phyloP scores from a whole-genome alignment of 1,140 invertebrate genomes.

The Penaeus japonicus region DNA sequence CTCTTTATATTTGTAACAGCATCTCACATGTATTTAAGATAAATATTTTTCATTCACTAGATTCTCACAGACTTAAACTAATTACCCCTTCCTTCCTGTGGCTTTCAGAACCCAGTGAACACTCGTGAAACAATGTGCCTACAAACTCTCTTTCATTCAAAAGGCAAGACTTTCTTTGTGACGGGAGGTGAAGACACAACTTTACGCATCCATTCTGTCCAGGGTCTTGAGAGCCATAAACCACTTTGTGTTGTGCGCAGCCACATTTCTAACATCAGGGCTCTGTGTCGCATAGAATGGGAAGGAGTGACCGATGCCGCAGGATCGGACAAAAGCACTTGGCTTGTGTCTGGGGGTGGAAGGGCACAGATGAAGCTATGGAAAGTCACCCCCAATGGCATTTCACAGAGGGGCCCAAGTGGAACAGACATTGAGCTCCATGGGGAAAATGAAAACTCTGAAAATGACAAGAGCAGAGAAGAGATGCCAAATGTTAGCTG shows the following conservation, averaged over 20 bases:
- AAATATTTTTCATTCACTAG: no score
- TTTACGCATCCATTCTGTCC: conserved; percentile 30
- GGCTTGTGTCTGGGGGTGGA: background rate
- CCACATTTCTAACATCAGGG: conserved; percentile 31
- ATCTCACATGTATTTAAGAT: no score
- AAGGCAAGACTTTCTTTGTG: background rate
- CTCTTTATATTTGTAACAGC: no score
- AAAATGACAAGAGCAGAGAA: background rate
- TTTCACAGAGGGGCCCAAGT: no score
- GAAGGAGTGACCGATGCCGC: background rate
- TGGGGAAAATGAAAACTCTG: no score
- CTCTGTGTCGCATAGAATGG: conserved; percentile 23
- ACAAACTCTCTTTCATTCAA: background rate
- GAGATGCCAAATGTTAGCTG: background rate
- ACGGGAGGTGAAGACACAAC: conserved; percentile 44
- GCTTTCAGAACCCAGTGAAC: background rate
- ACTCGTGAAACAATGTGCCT: conserved; percentile 35
- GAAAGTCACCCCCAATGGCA: no score
- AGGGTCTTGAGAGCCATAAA: background rate
- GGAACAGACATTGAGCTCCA: no score
- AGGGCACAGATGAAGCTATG: background rate
- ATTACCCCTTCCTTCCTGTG: no score
- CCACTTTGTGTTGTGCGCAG: conserved; percentile 24
- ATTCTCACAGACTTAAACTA: no score
- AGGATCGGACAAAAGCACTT: no score